Evolutionary conservation across 2,888 invertebrate species (phyloP).

Genomic region (Plemyria rubiginata): DNA sequence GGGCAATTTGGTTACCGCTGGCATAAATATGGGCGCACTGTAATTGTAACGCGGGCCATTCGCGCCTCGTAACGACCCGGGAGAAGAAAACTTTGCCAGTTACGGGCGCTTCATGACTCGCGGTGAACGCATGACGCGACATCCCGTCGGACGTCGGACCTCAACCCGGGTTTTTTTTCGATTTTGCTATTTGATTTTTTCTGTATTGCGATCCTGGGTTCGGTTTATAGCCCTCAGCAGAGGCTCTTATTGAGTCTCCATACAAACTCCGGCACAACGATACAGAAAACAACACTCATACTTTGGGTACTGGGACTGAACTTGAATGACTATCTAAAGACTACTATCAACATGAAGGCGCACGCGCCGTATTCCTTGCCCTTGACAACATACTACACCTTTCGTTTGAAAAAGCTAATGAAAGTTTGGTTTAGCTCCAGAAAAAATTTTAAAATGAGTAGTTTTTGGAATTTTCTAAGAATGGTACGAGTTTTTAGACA

Average conservation of each 20-base stretch:
- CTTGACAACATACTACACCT: slow-evolving; percentile 3
- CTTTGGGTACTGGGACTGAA: too few relatives aligned
- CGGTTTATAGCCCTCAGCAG: too few relatives aligned
- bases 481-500: too few relatives aligned
- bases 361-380: slow-evolving; percentile 30
- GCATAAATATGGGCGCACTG: slow-evolving; percentile 83
- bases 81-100: slow-evolving; percentile 81
- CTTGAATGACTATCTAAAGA: too few relatives aligned
- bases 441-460: neutral
- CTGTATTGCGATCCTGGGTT: too few relatives aligned
- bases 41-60: slow-evolving; percentile 84
- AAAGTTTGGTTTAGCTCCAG: neutral
- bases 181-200: too few relatives aligned
- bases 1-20: slow-evolving; percentile 85
- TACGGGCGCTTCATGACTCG: slow-evolving; percentile 65
- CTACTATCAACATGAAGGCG: too few relatives aligned
- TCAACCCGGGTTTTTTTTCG: too few relatives aligned
- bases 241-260: too few relatives aligned
- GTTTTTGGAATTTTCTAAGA: too few relatives aligned
- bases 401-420: neutral
- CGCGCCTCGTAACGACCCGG: slow-evolving; percentile 82
- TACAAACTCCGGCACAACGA: too few relatives aligned
- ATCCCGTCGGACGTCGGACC: slow-evolving; percentile 31
- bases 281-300: too few relatives aligned
- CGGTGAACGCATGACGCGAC: slow-evolving; percentile 44